phyloP scores from a whole-genome alignment of 2,113 vertebrate genomes.

The Sphyrna mokarran region DNA sequence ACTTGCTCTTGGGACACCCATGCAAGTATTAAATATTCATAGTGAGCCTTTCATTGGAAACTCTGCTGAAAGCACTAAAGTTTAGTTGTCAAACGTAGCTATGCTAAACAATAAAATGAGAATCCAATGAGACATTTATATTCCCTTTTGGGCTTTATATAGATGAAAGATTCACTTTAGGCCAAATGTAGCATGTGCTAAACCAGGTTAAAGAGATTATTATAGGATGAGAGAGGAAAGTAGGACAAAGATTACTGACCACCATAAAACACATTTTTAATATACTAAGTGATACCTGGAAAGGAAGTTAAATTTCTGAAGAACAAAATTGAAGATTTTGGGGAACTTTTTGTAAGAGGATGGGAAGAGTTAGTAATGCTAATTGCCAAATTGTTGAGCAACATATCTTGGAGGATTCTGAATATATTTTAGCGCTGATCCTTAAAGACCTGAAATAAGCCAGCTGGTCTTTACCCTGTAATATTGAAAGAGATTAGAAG shows the following conservation, averaged over 20 bases:
- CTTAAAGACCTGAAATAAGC: too few species aligned
- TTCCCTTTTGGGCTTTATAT: too few species aligned
- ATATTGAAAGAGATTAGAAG: too few species aligned
- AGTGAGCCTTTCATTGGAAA: neutral
- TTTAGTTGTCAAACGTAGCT: neutral
- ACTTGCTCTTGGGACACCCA: neutral
- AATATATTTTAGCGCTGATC: too few species aligned
- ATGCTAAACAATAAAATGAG: neutral
- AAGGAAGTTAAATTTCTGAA: neutral
- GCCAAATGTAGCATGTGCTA: neutral
- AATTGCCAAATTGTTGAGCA: neutral
- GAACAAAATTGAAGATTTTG: neutral
- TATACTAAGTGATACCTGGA: neutral
- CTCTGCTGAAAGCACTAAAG: neutral
- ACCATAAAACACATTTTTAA: neutral
- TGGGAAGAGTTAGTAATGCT: neutral
- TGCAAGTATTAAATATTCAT: conserved; percentile 1
- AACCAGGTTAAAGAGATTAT: neutral
- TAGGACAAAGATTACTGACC: neutral
- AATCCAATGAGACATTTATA: neutral
- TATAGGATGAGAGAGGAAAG: neutral
- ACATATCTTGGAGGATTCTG: too few species aligned
- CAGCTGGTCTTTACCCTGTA: too few species aligned
- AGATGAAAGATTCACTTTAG: neutral
- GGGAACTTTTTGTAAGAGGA: neutral